Evolutionary conservation across 2,797 vertebrate species (phyloP).

Genomic region (Platalea minor): DNA sequence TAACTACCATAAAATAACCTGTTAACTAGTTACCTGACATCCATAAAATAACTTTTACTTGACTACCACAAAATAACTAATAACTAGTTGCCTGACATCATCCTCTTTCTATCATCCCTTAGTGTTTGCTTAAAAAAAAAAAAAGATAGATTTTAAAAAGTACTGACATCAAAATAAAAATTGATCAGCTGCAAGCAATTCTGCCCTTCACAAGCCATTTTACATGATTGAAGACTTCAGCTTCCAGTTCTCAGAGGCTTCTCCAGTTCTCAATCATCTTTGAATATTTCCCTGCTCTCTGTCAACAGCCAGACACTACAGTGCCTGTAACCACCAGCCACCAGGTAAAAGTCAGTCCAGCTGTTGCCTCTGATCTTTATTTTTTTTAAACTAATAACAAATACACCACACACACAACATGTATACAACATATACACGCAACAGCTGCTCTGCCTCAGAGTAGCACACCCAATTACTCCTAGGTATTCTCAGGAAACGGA

Average conservation of each 20-base stretch:
- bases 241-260: constrained; percentile 10
- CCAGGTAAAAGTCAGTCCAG: background rate
- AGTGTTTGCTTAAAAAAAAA: background rate
- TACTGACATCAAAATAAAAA: constrained; percentile 21
- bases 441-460: background rate
- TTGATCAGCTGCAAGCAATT: background rate
- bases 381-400: background rate
- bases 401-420: background rate
- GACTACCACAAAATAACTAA: background rate
- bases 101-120: background rate
- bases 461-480: background rate
- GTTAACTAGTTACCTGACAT: background rate
- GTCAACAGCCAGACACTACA: background rate
- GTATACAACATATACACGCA: background rate
- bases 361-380: background rate
- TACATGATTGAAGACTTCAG: background rate
- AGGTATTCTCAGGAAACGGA: constrained; percentile 6
- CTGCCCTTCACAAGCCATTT: background rate
- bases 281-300: background rate
- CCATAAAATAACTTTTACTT: background rate
- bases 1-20: background rate
- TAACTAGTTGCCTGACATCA: background rate
- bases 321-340: background rate
- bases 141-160: background rate
- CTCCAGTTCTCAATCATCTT: background rate